Conservation (phyloP, 2,113 vertebrate genomes). For the Callopanchax toddi region DNA sequence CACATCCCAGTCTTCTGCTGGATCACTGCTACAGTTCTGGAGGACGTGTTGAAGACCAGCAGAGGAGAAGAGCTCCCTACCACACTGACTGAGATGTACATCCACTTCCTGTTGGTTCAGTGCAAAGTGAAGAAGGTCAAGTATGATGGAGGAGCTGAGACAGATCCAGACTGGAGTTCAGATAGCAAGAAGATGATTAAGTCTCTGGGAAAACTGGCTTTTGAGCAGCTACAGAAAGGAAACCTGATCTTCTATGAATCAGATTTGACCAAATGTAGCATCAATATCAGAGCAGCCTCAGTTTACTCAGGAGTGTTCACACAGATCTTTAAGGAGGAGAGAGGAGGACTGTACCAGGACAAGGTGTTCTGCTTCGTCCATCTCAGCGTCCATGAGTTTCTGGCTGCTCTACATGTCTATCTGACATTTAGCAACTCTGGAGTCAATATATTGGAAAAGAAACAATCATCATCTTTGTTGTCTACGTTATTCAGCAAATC, state of each 20-base stretch:
- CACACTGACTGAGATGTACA: neutral
- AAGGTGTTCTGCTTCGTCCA: neutral
- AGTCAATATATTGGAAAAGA: neutral
- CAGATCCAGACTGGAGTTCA: neutral
- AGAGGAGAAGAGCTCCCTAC: neutral
- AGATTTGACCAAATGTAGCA: too few species aligned
- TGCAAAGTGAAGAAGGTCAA: neutral
- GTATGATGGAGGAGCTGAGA: neutral
- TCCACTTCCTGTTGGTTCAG: neutral
- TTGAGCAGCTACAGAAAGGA: too few species aligned
- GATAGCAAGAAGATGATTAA: neutral
- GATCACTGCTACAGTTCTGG: too few species aligned
- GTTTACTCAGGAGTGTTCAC: too few species aligned
- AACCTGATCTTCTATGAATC: too few species aligned
- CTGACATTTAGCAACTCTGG: neutral
- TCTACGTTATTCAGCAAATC: neutral
- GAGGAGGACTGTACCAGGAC: neutral
- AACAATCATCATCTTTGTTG: neutral
- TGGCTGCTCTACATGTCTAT: neutral
- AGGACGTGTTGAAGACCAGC: neutral
- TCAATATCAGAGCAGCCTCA: too few species aligned
- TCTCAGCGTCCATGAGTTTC: neutral
- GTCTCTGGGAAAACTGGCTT: too few species aligned
- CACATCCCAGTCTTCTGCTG: too few species aligned
- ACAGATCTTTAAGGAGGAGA: neutral